Evolutionary conservation across 2,113 vertebrate species (phyloP), one percentile per base, ranked within the genome.

Genomic region (Stictonetta naevosa): DNA sequence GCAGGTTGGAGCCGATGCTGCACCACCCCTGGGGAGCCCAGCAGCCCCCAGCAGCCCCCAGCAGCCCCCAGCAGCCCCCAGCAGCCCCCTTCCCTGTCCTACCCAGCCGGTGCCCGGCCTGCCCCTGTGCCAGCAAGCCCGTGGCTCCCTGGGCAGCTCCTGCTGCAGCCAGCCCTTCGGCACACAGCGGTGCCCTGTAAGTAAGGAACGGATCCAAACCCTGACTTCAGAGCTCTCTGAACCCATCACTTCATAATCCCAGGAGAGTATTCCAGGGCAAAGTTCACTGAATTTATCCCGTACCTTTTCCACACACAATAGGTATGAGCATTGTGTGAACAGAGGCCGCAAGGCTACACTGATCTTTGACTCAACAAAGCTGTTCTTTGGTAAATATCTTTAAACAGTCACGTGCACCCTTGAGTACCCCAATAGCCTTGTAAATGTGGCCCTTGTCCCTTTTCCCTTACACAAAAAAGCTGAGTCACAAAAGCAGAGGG

Each of bases 401-500:
- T n/a, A 52, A 83, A 67, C 36, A 63, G 28, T 17, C 50, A n/a
- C 29, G 8, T 4, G 19, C 44, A 58, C 28, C 74, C 55, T 63
- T 22, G 28, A 44, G 55, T 53, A 33, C 40, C 34, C 62, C 38
- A 11, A 9, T 6, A 68, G 84, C 75, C 42, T 38, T 26, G 8
- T 18, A 36, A 52, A 38, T 0, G 7, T 17, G 52, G 40, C 87
- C 78, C 68, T 75, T 83, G 75, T 22, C 50, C 71, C 46, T 56
- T 78, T 17, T 33, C 26, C 55, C 75, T 50, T 6, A 21, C 50
- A 63, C 36, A 19, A 77, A 82, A 88, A 66, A 76, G 81, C 44
- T 73, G 72, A 88, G 71, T 96, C 94, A 96, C 72, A 64, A 29
- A 64, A 69, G 33, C 19, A 13, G n/a, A 14, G 25, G 46, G 48